phyloP scores from a whole-genome alignment of 2,113 vertebrate species.

The Spermophilus dauricus region DNA sequence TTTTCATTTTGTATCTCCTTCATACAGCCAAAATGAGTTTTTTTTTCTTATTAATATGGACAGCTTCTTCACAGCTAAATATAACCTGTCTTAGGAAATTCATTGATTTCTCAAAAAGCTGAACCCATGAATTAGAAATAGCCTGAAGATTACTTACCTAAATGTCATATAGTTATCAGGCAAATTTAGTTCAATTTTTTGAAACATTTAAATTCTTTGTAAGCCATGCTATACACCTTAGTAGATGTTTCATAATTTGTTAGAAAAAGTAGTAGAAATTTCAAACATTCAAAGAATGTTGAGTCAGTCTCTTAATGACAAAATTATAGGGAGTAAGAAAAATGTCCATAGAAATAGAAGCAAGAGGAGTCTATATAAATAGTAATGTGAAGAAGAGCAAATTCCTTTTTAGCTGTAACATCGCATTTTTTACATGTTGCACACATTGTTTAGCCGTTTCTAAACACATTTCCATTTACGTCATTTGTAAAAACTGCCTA shows the following conservation, averaged over 20 bases:
- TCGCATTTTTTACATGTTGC: constrained; percentile 80
- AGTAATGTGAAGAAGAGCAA: constrained; percentile 72
- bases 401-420: constrained; percentile 83
- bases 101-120: constrained; percentile 51
- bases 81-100: neutral
- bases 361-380: constrained; percentile 75
- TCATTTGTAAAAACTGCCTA: constrained; percentile 82
- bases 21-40: constrained; percentile 40
- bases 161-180: constrained; percentile 19
- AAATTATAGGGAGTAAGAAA: constrained; percentile 74
- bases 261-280: constrained; percentile 66
- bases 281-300: constrained; percentile 80
- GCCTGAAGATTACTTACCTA: constrained; percentile 16
- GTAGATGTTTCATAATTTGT: constrained; percentile 53
- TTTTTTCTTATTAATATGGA: constrained; percentile 15
- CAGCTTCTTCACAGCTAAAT: neutral
- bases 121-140: constrained; percentile 50
- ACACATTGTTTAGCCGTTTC: constrained; percentile 82
- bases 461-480: constrained; percentile 82
- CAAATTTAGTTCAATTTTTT: constrained; percentile 50
- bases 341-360: constrained; percentile 74
- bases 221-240: constrained; percentile 56
- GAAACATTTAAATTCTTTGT: constrained; percentile 53
- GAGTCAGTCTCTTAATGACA: constrained; percentile 73
- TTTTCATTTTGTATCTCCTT: neutral